Conservation (phyloP, 64 coral and sea anemone species). For the Montipora capricornis region DNA sequence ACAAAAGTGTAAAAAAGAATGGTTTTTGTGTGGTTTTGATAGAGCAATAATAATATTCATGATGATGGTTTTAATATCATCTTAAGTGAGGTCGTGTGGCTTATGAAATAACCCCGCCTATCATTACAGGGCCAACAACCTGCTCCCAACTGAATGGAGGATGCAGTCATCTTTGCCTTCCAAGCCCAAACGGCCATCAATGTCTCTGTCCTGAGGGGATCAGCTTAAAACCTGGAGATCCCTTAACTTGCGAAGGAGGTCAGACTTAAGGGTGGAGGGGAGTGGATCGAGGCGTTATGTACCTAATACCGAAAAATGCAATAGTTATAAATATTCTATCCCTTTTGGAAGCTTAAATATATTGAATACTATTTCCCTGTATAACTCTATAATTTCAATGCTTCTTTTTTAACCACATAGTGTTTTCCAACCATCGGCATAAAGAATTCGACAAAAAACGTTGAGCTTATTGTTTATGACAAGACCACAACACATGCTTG, state of each 20-base stretch:
- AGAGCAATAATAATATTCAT: too few relatives aligned
- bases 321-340: neutral
- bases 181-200: slow-evolving; percentile 12
- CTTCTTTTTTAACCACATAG: neutral
- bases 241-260: slow-evolving; percentile 57
- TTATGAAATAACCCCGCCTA: neutral
- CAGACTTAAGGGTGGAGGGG: neutral
- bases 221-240: neutral
- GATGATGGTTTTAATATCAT: too few relatives aligned
- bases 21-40: too few relatives aligned
- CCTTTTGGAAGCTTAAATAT: neutral
- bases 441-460: neutral
- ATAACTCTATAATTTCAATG: neutral
- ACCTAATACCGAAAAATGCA: neutral
- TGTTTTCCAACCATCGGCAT: neutral
- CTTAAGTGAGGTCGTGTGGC: too few relatives aligned
- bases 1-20: too few relatives aligned
- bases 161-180: slow-evolving; percentile 64
- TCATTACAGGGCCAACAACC: neutral
- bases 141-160: slow-evolving; percentile 48
- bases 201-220: slow-evolving; percentile 59
- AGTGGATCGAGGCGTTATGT: neutral
- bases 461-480: too few relatives aligned
- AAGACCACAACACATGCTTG: too few relatives aligned
- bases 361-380: neutral